A percentile compares a stretch with the other conserved stretches of the same genome.
Conservation (phyloP, 2,797 vertebrate species). For the Hippopotamyrus pictus region DNA sequence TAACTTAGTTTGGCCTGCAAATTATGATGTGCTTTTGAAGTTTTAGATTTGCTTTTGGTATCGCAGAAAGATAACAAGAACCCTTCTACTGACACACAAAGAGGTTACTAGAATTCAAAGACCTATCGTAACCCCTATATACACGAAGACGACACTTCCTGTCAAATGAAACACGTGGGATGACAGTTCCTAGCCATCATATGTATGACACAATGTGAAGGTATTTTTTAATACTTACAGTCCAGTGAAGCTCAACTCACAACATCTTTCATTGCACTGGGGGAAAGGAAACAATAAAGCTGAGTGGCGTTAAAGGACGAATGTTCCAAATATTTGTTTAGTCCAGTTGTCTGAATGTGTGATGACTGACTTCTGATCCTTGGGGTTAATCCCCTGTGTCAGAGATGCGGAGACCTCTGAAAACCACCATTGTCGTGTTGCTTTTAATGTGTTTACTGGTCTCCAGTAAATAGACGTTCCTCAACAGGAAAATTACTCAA, state of each 20-base stretch:
- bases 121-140: slow-evolving; percentile 9
- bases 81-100: slow-evolving; percentile 13
- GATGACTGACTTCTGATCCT: slow-evolving; percentile 16
- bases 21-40: slow-evolving; percentile 23
- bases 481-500: background rate
- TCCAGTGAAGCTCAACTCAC: background rate
- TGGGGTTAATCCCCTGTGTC: slow-evolving; percentile 16
- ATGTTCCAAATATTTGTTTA: slow-evolving; percentile 9
- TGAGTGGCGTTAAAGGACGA: background rate
- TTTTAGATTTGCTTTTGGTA: slow-evolving; percentile 22
- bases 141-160: background rate
- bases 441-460: slow-evolving; percentile 4
- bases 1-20: background rate
- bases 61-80: slow-evolving; percentile 5
- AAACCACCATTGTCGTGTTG: background rate
- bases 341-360: slow-evolving; percentile 9
- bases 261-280: background rate
- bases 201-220: background rate
- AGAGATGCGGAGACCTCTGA: background rate
- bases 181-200: background rate
- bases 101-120: slow-evolving; percentile 20
- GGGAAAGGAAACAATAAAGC: background rate
- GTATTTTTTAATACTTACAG: background rate
- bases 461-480: background rate
- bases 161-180: background rate